Evolutionary conservation across 1,140 invertebrate genomes (phyloP).

Genomic region (Pinna nobilis): DNA sequence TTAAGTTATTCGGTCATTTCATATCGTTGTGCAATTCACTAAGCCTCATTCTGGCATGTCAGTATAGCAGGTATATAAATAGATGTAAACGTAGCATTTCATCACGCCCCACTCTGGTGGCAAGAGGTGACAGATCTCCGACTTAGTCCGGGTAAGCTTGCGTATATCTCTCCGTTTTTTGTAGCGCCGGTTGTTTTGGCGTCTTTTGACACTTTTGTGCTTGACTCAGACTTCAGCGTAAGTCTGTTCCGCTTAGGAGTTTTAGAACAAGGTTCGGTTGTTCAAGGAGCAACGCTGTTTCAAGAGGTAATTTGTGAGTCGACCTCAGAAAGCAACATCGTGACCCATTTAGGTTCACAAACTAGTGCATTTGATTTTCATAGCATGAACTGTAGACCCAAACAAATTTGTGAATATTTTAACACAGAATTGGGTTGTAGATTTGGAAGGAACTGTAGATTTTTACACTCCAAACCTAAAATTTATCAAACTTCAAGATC

Average conservation of each 20-base stretch:
- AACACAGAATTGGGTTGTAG: conserved; percentile 39
- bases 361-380: neutral
- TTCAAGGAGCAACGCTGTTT: neutral
- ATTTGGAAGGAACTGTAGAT: conserved; percentile 42
- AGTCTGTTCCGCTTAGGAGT: neutral
- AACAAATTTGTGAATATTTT: conserved; percentile 37
- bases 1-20: too few relatives aligned
- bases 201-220: neutral
- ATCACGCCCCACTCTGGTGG: neutral
- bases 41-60: too few relatives aligned
- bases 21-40: too few relatives aligned
- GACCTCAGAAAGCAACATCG: neutral
- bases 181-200: neutral
- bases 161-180: neutral
- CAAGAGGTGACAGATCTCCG: neutral
- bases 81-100: neutral
- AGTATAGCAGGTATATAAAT: too few relatives aligned
- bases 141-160: neutral
- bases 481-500: neutral
- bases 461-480: conserved; percentile 21
- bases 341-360: neutral
- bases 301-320: neutral
- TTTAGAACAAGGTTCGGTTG: neutral
- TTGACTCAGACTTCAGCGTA: neutral
- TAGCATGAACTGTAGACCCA: conserved; percentile 24